Evolutionary conservation across 2,888 invertebrate genomes (phyloP).

Genomic region (Cerastis leucographa): DNA sequence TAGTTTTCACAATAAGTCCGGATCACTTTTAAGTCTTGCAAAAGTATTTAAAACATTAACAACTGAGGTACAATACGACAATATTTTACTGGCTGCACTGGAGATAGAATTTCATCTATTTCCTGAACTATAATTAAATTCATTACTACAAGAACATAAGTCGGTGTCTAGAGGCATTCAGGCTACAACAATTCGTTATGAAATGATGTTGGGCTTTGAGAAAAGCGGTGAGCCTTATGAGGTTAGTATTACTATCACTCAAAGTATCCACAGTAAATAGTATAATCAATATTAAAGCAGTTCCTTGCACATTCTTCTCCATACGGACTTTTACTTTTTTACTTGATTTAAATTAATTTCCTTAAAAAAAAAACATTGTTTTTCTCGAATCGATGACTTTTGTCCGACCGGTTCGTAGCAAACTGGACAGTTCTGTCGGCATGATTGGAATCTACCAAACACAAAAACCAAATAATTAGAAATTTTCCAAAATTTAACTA

Average conservation of each 20-base stretch:
- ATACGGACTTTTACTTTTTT: no score
- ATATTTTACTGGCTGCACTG: constrained; percentile 15
- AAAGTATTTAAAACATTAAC: constrained; percentile 43
- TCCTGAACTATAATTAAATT: constrained; percentile 61
- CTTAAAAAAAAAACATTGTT: background rate
- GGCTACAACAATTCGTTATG: constrained; percentile 48
- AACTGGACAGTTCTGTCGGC: background rate
- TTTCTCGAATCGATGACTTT: no score
- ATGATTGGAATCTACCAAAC: background rate
- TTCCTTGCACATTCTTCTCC: background rate
- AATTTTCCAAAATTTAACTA: background rate
- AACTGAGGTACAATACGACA: constrained; percentile 29
- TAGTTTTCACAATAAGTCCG: constrained; percentile 19
- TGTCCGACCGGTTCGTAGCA: no score
- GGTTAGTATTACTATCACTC: background rate
- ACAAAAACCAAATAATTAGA: background rate
- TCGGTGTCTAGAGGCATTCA: constrained; percentile 33
- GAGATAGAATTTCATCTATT: constrained; percentile 44
- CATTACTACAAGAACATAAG: constrained; percentile 42
- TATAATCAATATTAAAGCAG: background rate
- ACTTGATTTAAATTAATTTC: background rate
- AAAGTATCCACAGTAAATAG: background rate
- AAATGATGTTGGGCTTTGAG: constrained; percentile 41
- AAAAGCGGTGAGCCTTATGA: background rate
- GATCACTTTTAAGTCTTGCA: constrained; percentile 20